A percentile compares a stretch with the other conserved stretches of the same genome.
Evolutionary conservation across 2,113 vertebrate genomes (phyloP).

Genomic region (Sula dactylatra): DNA sequence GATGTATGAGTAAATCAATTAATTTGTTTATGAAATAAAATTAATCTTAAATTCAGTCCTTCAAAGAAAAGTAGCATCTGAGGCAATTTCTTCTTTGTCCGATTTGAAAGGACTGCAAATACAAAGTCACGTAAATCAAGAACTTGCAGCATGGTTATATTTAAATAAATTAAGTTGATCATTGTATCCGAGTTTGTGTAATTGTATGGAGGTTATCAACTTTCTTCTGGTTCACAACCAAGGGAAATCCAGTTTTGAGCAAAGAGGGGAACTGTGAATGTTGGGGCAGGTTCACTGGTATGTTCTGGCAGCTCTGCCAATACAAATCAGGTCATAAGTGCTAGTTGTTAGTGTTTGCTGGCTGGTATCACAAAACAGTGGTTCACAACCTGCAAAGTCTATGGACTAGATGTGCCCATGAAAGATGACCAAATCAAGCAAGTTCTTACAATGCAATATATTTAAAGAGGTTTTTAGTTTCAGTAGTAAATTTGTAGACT

Average conservation of each 20-base stretch:
- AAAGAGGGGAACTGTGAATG: neutral
- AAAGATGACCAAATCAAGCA: neutral
- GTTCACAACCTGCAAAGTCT: neutral
- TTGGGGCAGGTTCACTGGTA: neutral
- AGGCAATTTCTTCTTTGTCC: neutral
- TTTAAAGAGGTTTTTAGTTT: neutral
- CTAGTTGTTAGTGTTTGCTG: neutral
- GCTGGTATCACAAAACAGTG: neutral
- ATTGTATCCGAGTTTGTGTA: neutral
- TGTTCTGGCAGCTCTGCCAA: neutral
- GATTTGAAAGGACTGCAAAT: conserved; percentile 3
- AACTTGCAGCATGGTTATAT: neutral
- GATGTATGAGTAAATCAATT: conserved; percentile 5
- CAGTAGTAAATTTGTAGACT: neutral
- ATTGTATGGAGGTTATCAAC: neutral
- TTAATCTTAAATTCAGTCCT: neutral
- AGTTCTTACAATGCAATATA: neutral
- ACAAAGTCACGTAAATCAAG: neutral
- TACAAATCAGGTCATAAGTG: neutral
- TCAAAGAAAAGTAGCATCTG: conserved; percentile 42
- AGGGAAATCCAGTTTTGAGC: neutral
- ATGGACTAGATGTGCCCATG: neutral
- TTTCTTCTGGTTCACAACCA: neutral
- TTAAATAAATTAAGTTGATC: neutral
- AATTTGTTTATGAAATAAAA: conserved; percentile 31